Evolutionary conservation across 2,888 invertebrate species (phyloP).

Genomic region (Spatulosminthurus flaviceps): DNA sequence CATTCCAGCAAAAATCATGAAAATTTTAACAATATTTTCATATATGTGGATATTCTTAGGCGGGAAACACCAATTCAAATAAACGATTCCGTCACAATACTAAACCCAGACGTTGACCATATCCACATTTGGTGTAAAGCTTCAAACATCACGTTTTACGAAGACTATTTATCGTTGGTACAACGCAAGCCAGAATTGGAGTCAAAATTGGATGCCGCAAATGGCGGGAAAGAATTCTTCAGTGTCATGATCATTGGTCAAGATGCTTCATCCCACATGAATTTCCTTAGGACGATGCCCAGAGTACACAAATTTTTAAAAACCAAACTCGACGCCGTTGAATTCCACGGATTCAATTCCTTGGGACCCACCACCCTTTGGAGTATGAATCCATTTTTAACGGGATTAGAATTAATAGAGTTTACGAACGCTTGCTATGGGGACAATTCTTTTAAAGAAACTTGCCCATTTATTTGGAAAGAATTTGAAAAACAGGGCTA

Average conservation of each 20-base stretch:
- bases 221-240: neutral
- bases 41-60: neutral
- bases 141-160: neutral
- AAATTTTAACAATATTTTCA: no score
- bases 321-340: neutral
- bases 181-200: neutral
- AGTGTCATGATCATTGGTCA: neutral
- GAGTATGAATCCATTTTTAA: constrained; percentile 73
- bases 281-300: constrained; percentile 37
- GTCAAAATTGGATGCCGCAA: neutral
- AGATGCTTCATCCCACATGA: constrained; percentile 45
- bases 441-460: constrained; percentile 74
- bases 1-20: no score
- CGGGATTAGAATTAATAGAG: constrained; percentile 76
- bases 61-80: neutral
- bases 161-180: neutral
- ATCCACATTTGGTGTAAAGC: constrained; percentile 2
- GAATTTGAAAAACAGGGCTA: constrained; percentile 78
- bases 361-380: neutral
- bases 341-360: constrained; percentile 26
- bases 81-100: no score
- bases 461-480: constrained; percentile 86
- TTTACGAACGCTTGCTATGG: constrained; percentile 75
- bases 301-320: constrained; percentile 16
- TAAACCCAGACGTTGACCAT: neutral